Conservation (phyloP, 2,113 vertebrate species). For the Patagioenas fasciata region DNA sequence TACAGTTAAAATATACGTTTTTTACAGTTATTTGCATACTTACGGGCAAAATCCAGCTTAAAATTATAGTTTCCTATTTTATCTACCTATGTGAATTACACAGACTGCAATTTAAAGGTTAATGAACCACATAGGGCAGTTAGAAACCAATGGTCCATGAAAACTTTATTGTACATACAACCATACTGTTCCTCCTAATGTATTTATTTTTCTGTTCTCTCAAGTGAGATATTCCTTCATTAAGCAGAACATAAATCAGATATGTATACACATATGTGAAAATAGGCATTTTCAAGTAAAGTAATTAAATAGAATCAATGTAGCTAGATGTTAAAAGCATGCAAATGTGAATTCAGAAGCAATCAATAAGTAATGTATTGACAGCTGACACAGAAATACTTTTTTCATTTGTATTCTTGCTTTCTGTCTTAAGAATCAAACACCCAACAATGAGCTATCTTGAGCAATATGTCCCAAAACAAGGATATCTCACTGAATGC, state of each 20-base stretch:
- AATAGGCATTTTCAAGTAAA: neutral
- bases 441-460: neutral
- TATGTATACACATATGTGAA: neutral
- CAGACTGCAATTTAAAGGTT: neutral
- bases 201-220: neutral
- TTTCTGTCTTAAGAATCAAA: neutral
- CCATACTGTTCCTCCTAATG: neutral
- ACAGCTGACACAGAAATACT: neutral
- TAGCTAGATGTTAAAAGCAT: neutral
- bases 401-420: neutral
- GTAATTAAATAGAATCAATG: neutral
- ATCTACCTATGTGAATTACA: neutral
- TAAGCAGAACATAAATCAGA: neutral
- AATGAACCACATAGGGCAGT: neutral
- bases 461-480: neutral
- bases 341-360: neutral
- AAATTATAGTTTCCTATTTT: conserved; percentile 15
- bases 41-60: neutral
- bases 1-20: neutral
- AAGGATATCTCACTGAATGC: neutral
- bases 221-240: neutral
- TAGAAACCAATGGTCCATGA: neutral
- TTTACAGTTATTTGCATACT: neutral
- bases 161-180: neutral
- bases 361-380: neutral